phyloP scores from a whole-genome alignment of 2,113 vertebrate species.

The Madoqua kirkii region DNA sequence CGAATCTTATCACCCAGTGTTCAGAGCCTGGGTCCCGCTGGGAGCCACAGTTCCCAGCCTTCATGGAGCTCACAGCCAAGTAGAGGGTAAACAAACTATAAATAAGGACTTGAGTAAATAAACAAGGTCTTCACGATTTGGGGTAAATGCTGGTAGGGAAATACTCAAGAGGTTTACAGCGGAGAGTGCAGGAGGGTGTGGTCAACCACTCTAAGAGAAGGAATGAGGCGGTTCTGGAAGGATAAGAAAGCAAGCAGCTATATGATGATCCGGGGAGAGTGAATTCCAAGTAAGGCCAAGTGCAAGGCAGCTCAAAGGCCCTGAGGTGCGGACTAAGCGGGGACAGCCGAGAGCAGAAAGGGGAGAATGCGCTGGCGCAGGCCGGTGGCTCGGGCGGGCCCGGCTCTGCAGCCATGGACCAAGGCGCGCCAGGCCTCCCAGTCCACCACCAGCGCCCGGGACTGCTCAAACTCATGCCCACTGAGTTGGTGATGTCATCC shows the following conservation, averaged over 20 bases:
- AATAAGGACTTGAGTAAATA: background rate
- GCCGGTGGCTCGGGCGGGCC: background rate
- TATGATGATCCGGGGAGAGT: background rate
- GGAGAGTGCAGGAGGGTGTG: background rate
- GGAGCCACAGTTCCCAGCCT: background rate
- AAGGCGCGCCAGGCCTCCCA: background rate
- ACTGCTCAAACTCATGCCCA: background rate
- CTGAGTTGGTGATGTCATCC: background rate
- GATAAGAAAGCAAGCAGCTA: background rate
- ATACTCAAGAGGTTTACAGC: background rate
- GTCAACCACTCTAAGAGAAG: background rate
- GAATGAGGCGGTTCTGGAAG: background rate
- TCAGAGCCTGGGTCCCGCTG: background rate
- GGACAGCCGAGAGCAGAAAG: background rate
- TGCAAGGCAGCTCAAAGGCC: background rate
- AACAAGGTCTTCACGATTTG: background rate
- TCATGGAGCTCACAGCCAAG: background rate
- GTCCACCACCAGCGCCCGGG: background rate
- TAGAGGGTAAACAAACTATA: background rate
- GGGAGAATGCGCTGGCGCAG: accelerated
- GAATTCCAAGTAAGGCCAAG: background rate
- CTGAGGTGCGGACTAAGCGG: background rate
- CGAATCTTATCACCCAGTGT: background rate
- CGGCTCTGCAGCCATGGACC: background rate
- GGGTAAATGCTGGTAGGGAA: background rate